These are phyloP conservation scores for Scopus umbretta DNA, from an alignment of 2,113 vertebrate species.

Conservation along the genomic window DNA sequence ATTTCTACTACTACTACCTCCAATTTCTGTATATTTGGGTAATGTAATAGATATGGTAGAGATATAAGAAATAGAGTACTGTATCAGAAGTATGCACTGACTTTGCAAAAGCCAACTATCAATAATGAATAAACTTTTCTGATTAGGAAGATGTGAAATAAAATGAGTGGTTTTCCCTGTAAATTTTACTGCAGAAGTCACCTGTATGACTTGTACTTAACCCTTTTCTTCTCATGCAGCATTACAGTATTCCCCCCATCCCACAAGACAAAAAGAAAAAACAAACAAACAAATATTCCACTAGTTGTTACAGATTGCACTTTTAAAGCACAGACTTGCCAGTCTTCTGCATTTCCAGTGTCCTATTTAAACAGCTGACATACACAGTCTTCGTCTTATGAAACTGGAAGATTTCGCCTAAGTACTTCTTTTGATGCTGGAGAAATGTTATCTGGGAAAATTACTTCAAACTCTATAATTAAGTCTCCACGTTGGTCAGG, in stretches of 20 bases:
- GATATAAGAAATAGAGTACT: conserved; percentile 51
- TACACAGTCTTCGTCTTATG: conserved; percentile 68
- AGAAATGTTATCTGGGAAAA: conserved; percentile 90
- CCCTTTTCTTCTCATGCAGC: conserved; percentile 62
- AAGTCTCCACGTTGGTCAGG: conserved; percentile 94
- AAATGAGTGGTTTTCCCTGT: conserved; percentile 57
- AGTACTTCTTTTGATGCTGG: conserved; percentile 93
- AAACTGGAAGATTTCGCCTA: conserved; percentile 92
- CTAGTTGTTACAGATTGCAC: conserved; percentile 75
- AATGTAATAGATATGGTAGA: conserved; percentile 8
- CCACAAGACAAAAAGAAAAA: conserved; percentile 17
- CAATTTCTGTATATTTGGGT: conserved; percentile 26
- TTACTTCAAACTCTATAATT: conserved; percentile 95
- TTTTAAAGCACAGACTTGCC: conserved; percentile 73
- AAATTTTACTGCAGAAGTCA: conserved; percentile 66
- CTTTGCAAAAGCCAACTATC: conserved; percentile 25
- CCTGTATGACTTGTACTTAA: conserved; percentile 25
- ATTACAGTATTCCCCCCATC: conserved; percentile 42
- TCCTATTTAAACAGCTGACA: conserved; percentile 66
- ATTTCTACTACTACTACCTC: conserved; percentile 14
- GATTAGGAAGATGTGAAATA: conserved; percentile 62
- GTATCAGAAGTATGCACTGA: conserved; percentile 48
- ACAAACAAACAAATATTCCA: conserved; percentile 52
- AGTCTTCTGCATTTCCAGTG: conserved; percentile 72
- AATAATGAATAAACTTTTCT: conserved; percentile 20